Percentiles rank a stretch among this genome's conserved stretches.
Conservation (phyloP, 2,888 invertebrate genomes). For the Amblyjoppa fuscipennis region DNA sequence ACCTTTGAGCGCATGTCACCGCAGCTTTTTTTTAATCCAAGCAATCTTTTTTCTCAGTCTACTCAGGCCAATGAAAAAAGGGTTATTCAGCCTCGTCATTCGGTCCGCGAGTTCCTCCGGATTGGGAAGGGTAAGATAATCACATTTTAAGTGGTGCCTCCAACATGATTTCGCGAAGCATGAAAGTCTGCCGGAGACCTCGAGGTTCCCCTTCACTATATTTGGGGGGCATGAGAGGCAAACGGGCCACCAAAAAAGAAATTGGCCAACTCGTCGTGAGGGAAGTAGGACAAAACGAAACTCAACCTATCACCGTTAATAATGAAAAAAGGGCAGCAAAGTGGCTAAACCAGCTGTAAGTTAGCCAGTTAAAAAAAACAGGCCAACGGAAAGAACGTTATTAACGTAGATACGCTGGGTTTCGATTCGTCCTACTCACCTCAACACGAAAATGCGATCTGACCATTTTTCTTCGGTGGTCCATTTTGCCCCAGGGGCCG, state of each 20-base stretch:
- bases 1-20: too few relatives aligned
- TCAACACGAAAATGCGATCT: background rate
- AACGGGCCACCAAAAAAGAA: too few relatives aligned
- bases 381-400: background rate
- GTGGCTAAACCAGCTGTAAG: too few relatives aligned
- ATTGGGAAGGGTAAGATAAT: constrained; percentile 52
- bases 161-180: constrained; percentile 29
- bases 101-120: background rate
- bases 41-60: too few relatives aligned
- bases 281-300: too few relatives aligned
- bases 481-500: background rate
- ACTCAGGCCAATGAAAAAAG: too few relatives aligned
- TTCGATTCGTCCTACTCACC: background rate
- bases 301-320: too few relatives aligned
- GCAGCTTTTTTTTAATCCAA: too few relatives aligned
- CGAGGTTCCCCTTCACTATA: constrained; percentile 24
- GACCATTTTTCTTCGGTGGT: background rate
- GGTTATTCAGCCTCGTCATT: background rate
- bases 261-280: too few relatives aligned
- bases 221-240: background rate
- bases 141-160: constrained; percentile 35
- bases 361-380: background rate
- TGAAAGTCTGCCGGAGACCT: constrained; percentile 11
- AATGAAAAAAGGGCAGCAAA: too few relatives aligned
- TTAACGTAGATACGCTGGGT: background rate